Percentiles rank a stretch among this genome's conserved stretches.
Evolutionary conservation across 2,113 vertebrate genomes (phyloP).

Genomic region (Gasterosteus nipponicus): DNA sequence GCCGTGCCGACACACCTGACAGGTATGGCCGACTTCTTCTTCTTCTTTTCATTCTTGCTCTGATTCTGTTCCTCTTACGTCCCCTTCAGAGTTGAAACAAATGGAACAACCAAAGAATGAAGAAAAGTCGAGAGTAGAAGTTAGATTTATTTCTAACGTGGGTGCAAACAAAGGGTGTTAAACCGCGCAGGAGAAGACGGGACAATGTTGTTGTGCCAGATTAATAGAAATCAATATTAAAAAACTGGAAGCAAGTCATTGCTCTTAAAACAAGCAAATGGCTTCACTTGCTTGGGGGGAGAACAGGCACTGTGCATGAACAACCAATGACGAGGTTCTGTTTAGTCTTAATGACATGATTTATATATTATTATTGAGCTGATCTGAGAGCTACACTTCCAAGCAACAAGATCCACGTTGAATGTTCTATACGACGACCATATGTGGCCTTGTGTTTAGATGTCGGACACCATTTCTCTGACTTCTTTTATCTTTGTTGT

Average conservation of each 20-base stretch:
- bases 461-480: neutral
- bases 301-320: constrained; percentile 19
- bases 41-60: constrained; percentile 29
- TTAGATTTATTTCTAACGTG: too few relatives aligned
- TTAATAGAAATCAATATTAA: too few relatives aligned
- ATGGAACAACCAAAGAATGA: too few relatives aligned
- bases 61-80: constrained; percentile 19
- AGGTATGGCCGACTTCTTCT: constrained; percentile 73
- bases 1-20: constrained; percentile 45
- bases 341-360: neutral
- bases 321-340: neutral
- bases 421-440: neutral
- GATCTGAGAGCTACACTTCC: neutral
- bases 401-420: too few relatives aligned
- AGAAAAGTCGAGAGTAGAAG: too few relatives aligned
- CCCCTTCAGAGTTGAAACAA: neutral
- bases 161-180: too few relatives aligned
- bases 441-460: neutral
- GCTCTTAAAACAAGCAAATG: neutral
- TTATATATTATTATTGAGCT: neutral
- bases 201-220: too few relatives aligned
- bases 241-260: too few relatives aligned
- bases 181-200: too few relatives aligned
- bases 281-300: neutral
- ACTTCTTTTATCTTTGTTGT: neutral